Evolutionary conservation across 2,888 invertebrate species (phyloP).

Genomic region (Temnothorax ravouxi): DNA sequence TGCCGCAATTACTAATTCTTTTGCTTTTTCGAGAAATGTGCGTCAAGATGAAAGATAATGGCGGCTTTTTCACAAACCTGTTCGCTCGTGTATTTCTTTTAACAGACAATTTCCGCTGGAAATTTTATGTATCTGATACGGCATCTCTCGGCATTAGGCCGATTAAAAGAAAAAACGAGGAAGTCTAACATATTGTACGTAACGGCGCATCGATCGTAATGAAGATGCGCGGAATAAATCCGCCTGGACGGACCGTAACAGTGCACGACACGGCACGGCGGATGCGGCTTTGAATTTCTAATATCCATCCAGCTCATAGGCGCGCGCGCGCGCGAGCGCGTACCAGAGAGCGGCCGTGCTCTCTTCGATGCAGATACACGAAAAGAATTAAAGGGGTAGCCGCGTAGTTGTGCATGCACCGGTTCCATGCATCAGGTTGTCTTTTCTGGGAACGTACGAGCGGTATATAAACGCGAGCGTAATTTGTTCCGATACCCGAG

Average conservation of each 20-base stretch:
- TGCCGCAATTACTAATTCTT: background rate
- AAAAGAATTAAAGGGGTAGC: conserved; percentile 54
- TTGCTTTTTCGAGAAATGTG: background rate
- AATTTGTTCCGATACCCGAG: conserved; percentile 66
- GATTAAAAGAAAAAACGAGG: conserved; percentile 48
- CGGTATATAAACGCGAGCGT: conserved; percentile 41
- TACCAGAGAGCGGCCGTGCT: conserved; percentile 5
- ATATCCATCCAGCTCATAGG: conserved; percentile 42
- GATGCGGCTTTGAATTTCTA: conserved; percentile 67
- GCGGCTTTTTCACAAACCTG: background rate
- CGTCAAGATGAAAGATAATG: background rate
- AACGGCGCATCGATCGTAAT: conserved; percentile 62
- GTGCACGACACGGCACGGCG: conserved; percentile 14
- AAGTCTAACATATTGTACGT: conserved; percentile 44
- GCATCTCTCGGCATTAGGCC: conserved; percentile 24
- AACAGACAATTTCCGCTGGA: background rate
- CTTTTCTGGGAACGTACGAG: conserved; percentile 43
- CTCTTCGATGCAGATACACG: conserved; percentile 49
- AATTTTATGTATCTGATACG: background rate
- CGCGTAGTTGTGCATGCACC: conserved; percentile 19
- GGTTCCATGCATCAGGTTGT: conserved; percentile 66
- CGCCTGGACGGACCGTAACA: conserved; percentile 45
- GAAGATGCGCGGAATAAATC: conserved; percentile 65
- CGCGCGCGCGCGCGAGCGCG: conserved; percentile 3
- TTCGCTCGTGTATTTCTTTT: background rate